A percentile compares a stretch with the other conserved stretches of the same genome.
These are phyloP conservation scores for Perdita meconis DNA, from an alignment of 2,888 invertebrate species.

Conservation along the genomic window DNA sequence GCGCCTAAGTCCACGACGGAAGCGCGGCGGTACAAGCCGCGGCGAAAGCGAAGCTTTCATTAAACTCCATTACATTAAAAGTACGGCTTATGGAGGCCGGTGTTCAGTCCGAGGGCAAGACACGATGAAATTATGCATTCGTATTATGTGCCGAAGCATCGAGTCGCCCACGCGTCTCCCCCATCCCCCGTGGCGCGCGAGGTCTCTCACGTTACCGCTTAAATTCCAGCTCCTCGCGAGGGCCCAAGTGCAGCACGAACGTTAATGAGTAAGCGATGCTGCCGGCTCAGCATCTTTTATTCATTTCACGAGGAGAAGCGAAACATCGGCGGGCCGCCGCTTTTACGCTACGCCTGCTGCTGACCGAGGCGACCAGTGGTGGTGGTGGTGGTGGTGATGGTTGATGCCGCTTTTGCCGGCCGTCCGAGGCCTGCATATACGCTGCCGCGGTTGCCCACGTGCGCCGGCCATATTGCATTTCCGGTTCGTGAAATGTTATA, in stretches of 20 bases:
- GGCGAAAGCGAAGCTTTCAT: constrained; percentile 17
- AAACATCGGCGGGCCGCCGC: constrained; percentile 66
- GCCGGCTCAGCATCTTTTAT: constrained; percentile 76
- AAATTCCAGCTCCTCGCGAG: constrained; percentile 51
- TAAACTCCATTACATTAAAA: constrained; percentile 28
- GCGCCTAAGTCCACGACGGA: background rate
- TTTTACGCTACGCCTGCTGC: constrained; percentile 64
- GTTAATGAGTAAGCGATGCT: constrained; percentile 71
- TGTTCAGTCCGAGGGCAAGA: constrained; percentile 18
- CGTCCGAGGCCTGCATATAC: too few species aligned
- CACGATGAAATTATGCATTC: constrained; percentile 50
- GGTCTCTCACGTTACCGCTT: constrained; percentile 55
- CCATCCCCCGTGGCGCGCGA: constrained; percentile 8
- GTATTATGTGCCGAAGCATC: constrained; percentile 48
- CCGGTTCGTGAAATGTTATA: constrained; percentile 75
- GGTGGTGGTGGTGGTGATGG: constrained; percentile 1
- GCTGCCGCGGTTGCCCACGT: constrained; percentile 63
- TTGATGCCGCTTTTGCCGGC: too few species aligned
- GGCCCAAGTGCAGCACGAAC: constrained; percentile 45
- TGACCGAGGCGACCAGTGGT: background rate
- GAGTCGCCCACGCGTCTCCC: constrained; percentile 54
- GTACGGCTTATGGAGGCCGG: constrained; percentile 1
- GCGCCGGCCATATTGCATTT: constrained; percentile 73
- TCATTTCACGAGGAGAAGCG: constrained; percentile 74
- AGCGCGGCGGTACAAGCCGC: too few species aligned